Conservation (phyloP, 2,113 vertebrate genomes). For the Stomatorhinus ivindoensis region DNA sequence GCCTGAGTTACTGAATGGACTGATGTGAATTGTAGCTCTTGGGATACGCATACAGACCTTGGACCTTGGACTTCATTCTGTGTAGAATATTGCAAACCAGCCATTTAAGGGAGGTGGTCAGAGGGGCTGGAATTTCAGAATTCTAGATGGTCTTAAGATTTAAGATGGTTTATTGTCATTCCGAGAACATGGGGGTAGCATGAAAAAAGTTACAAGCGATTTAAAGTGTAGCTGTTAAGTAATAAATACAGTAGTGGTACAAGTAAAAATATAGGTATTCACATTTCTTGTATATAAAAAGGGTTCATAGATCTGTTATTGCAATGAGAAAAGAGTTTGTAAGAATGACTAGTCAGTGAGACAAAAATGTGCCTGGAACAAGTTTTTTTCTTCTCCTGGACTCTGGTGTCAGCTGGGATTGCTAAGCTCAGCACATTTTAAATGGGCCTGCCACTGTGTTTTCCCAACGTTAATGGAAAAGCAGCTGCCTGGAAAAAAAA, state of each 20-base stretch:
- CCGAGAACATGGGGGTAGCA: too few species aligned
- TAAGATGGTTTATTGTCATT: too few species aligned
- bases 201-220: too few species aligned
- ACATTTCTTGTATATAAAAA: too few species aligned
- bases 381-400: constrained; percentile 80
- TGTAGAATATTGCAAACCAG: background rate
- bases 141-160: too few species aligned
- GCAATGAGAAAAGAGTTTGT: too few species aligned
- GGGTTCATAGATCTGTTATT: too few species aligned
- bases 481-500: constrained; percentile 96
- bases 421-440: constrained; percentile 84
- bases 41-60: background rate
- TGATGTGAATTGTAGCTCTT: background rate
- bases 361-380: constrained; percentile 80
- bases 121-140: constrained; percentile 67
- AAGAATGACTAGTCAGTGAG: constrained; percentile 65
- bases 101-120: constrained; percentile 65
- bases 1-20: constrained; percentile 59
- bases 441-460: constrained; percentile 97
- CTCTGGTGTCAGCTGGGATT: constrained; percentile 81
- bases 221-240: too few species aligned
- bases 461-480: constrained; percentile 98
- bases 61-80: background rate
- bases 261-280: too few species aligned
- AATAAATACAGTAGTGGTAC: too few species aligned